Percentiles rank a stretch among this genome's conserved stretches.
These are phyloP conservation scores for Dicyrtomina minuta DNA, from an alignment of 2,888 invertebrate genomes.

Conservation along the genomic window DNA sequence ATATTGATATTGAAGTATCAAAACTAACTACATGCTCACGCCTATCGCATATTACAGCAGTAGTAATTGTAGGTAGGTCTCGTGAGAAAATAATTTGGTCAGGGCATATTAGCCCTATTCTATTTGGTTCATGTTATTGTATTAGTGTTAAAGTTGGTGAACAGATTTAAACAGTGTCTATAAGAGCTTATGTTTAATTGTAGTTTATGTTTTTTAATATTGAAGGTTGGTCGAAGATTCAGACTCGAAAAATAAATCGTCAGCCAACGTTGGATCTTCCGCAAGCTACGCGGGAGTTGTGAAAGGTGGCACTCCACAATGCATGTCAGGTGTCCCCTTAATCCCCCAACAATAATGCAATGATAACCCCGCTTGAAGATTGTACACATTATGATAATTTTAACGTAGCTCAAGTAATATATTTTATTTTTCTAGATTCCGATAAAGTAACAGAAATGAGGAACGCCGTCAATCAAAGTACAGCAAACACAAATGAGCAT, in stretches of 20 bases:
- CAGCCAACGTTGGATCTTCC: conserved; percentile 44
- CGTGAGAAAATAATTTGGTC: too few species aligned
- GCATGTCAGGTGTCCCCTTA: conserved; percentile 73
- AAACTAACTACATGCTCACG: too few species aligned
- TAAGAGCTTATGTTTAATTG: too few species aligned
- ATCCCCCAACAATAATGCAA: conserved; percentile 34
- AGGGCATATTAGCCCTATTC: too few species aligned
- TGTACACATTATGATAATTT: background rate
- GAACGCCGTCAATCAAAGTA: conserved; percentile 44
- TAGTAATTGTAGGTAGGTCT: too few species aligned
- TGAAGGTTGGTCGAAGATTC: conserved; percentile 47
- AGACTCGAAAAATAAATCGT: conserved; percentile 41
- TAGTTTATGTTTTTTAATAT: conserved; percentile 4
- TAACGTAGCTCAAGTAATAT: too few species aligned
- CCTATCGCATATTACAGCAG: too few species aligned
- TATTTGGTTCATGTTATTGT: too few species aligned
- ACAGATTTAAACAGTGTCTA: too few species aligned
- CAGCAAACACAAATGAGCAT: conserved; percentile 32
- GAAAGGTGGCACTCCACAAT: conserved; percentile 77
- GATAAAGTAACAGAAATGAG: conserved; percentile 53
- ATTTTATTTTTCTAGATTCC: conserved; percentile 41
- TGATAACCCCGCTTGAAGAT: background rate
- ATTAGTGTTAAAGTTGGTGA: too few species aligned
- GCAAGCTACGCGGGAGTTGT: conserved; percentile 84
- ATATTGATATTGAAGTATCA: too few species aligned